phyloP scores from a whole-genome alignment of 2,113 vertebrate genomes.

The Pampusana beccarii region DNA sequence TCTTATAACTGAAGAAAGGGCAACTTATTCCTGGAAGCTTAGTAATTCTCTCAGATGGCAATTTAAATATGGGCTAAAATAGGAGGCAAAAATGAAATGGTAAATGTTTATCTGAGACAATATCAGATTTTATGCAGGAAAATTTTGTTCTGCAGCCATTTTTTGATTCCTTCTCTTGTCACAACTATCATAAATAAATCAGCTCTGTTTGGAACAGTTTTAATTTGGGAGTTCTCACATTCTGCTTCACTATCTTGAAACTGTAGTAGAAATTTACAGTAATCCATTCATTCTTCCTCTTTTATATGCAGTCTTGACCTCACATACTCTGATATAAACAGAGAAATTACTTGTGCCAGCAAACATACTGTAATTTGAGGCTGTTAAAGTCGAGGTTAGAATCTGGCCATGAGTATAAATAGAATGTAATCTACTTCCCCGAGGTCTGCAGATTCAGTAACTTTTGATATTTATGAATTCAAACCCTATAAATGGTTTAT shows the following conservation, averaged over 20 bases:
- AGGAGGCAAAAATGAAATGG: background rate
- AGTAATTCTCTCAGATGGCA: background rate
- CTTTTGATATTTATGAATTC: slow-evolving; percentile 29
- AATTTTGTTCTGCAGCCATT: background rate
- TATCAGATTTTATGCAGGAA: background rate
- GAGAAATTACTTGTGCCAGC: slow-evolving; percentile 5
- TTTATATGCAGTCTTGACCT: background rate
- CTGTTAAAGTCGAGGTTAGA: background rate
- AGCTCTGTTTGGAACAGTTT: background rate
- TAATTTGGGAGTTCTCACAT: background rate
- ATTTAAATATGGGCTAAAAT: background rate
- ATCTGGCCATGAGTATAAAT: slow-evolving; percentile 6
- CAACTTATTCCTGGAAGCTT: background rate
- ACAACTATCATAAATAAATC: background rate
- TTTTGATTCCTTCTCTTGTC: background rate
- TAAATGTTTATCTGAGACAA: background rate
- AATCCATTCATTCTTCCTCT: background rate
- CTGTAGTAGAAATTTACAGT: background rate
- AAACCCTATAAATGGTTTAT: slow-evolving; percentile 1
- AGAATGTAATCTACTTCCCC: slow-evolving; percentile 14
- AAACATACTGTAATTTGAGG: background rate
- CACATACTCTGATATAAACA: background rate
- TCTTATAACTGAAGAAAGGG: background rate
- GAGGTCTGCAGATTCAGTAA: slow-evolving; percentile 20
- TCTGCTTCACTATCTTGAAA: background rate